These are phyloP conservation scores for Orthonyx spaldingii DNA, from an alignment of 2,113 vertebrate species.

Conservation along the genomic window DNA sequence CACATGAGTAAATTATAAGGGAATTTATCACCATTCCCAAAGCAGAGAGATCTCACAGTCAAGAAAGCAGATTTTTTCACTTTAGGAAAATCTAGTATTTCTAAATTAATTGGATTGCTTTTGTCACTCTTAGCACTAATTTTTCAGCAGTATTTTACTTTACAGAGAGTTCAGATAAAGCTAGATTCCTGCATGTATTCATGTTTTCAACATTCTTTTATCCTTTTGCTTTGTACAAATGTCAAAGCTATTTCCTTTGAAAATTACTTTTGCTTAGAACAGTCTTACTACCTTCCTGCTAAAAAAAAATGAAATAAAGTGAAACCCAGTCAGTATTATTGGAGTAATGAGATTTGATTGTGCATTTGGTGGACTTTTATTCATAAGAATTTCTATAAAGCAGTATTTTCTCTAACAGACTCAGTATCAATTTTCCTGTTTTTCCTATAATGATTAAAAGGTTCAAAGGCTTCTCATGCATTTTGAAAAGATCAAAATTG, in stretches of 20 bases:
- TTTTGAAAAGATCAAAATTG: neutral
- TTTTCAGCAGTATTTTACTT: neutral
- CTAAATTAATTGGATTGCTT: neutral
- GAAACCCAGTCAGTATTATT: neutral
- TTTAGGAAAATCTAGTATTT: neutral
- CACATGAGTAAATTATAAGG: neutral
- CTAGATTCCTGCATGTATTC: neutral
- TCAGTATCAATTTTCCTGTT: neutral
- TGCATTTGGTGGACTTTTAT: neutral
- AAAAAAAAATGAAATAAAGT: neutral
- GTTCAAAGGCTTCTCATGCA: neutral
- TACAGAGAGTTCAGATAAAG: neutral
- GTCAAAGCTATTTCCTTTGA: constrained; percentile 26
- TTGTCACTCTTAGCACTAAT: neutral
- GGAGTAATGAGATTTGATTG: neutral
- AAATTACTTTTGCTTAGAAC: neutral
- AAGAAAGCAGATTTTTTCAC: neutral
- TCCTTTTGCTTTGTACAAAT: neutral
- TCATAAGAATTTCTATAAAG: neutral
- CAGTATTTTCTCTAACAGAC: neutral
- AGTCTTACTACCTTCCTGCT: neutral
- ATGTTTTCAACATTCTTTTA: neutral
- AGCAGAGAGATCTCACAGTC: neutral
- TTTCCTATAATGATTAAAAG: neutral
- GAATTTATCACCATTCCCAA: neutral